Percentiles rank a stretch among this genome's conserved stretches.
phyloP scores from a whole-genome alignment of 2,797 vertebrate genomes.

The Pelobates cultripes region DNA sequence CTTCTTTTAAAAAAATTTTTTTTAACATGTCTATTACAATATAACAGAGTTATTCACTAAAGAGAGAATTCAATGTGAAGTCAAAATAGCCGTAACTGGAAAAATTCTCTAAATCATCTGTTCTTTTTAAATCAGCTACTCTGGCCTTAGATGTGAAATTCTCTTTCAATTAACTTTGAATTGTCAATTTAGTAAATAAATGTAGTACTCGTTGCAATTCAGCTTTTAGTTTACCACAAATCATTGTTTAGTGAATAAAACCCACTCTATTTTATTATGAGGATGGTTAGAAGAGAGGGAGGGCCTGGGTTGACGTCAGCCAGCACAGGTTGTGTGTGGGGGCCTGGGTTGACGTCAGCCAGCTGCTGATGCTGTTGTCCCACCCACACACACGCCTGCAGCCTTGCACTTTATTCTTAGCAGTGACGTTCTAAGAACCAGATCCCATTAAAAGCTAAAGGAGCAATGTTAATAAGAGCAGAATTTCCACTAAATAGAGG shows the following conservation, averaged over 20 bases:
- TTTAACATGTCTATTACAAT: no score
- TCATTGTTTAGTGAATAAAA: not conserved
- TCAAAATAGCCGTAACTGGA: no score
- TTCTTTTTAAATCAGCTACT: no score
- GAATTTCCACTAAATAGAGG: not conserved
- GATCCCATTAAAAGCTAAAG: slow-evolving; percentile 18
- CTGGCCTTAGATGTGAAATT: no score
- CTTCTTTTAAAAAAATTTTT: no score
- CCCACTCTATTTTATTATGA: not conserved
- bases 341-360: slow-evolving; percentile 27
- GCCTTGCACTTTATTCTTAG: slow-evolving; percentile 1
- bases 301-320: slow-evolving; percentile 8
- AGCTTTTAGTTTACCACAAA: no score
- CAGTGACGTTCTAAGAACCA: slow-evolving; percentile 16
- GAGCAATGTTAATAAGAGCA: not conserved
- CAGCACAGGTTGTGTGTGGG: slow-evolving; percentile 15
- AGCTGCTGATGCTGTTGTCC: slow-evolving; percentile 33
- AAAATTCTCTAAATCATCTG: no score
- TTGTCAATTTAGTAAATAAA: no score
- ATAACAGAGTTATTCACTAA: no score
- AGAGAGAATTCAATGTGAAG: no score
- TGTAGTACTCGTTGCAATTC: no score
- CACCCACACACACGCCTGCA: slow-evolving; percentile 37
- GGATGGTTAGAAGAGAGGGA: slow-evolving; percentile 2
- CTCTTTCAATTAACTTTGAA: no score